phyloP scores from a whole-genome alignment of 2,113 vertebrate genomes.

The Myrmophylax atrothorax region DNA sequence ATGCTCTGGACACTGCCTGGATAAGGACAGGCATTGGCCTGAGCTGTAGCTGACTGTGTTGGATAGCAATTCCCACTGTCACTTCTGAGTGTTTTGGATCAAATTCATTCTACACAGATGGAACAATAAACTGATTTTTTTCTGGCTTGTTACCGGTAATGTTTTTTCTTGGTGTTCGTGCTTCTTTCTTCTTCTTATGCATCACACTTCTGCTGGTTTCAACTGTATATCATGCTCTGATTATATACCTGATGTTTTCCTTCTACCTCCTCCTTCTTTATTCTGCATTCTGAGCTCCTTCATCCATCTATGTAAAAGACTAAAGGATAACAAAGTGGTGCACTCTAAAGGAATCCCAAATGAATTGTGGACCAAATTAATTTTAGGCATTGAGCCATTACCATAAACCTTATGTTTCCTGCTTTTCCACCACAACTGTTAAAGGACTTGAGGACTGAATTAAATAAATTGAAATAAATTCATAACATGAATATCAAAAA shows the following conservation, averaged over 20 bases:
- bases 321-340: not conserved
- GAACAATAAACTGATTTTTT: not conserved
- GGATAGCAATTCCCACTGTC: not conserved
- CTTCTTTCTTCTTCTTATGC: not conserved
- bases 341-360: not conserved
- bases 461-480: not conserved
- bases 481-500: not conserved
- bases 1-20: fast-evolving
- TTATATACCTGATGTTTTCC: not conserved
- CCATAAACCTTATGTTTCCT: not conserved
- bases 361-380: not conserved
- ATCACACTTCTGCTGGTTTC: not conserved
- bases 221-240: not conserved
- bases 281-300: not conserved
- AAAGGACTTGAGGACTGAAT: not conserved
- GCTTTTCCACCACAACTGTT: not conserved
- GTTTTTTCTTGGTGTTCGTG: not conserved
- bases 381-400: not conserved
- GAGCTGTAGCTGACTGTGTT: not conserved
- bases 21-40: not conserved
- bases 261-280: not conserved
- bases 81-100: not conserved
- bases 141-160: not conserved
- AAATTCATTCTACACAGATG: not conserved
- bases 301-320: not conserved